Percentiles rank a stretch among this genome's conserved stretches.
Evolutionary conservation across 2,113 vertebrate species (phyloP).

Genomic region (Cyrtonyx montezumae): DNA sequence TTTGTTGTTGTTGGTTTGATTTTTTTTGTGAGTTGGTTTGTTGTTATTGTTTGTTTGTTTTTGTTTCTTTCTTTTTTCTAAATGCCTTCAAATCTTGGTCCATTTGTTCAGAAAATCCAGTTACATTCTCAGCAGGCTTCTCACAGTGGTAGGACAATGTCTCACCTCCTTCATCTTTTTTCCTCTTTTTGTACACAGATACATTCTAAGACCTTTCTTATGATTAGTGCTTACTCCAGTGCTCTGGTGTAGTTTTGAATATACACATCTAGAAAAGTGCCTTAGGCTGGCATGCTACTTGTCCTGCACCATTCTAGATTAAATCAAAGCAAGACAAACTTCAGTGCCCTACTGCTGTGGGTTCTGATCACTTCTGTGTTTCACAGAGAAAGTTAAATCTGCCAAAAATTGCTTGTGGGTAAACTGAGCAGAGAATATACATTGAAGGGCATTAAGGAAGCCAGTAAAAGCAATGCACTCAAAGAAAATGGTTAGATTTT

Average conservation of each 20-base stretch:
- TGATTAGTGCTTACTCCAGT: background rate
- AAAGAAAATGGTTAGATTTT: constrained; percentile 16
- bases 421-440: constrained; percentile 2
- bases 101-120: background rate
- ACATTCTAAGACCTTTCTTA: background rate
- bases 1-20: too few relatives aligned
- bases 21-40: too few relatives aligned
- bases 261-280: background rate
- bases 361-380: constrained; percentile 11
- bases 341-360: background rate
- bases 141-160: background rate
- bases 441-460: constrained; percentile 24
- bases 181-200: background rate
- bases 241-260: background rate
- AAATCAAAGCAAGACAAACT: constrained; percentile 12
- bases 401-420: background rate
- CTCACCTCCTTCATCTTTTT: background rate
- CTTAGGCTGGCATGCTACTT: background rate
- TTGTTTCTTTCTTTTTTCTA: background rate
- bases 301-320: background rate
- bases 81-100: background rate
- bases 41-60: background rate
- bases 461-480: background rate
- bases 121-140: background rate
- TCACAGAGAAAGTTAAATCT: background rate